phyloP scores from a whole-genome alignment of 2,113 vertebrate genomes.

The Phaetusa simplex region DNA sequence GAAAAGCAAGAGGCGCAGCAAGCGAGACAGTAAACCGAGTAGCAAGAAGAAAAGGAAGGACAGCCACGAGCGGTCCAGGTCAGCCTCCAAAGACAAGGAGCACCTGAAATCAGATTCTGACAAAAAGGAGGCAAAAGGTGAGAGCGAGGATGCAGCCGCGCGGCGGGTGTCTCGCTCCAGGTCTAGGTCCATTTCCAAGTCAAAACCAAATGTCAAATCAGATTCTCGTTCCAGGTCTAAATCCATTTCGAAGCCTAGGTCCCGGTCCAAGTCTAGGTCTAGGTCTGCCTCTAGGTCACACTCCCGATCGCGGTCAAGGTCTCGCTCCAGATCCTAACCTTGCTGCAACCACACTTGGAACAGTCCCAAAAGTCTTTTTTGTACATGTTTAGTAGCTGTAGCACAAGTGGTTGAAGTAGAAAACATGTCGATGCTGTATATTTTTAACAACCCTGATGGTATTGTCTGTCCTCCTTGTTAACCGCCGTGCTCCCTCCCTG shows the following conservation, averaged over 20 bases:
- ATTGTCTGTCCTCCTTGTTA: slow-evolving; percentile 59
- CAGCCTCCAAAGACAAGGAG: slow-evolving; percentile 70
- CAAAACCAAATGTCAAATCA: slow-evolving; percentile 74
- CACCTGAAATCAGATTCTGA: slow-evolving; percentile 51
- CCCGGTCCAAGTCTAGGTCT: slow-evolving; percentile 79
- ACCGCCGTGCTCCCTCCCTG: slow-evolving; percentile 64
- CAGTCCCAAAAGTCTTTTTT: slow-evolving; percentile 66
- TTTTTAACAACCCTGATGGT: slow-evolving; percentile 72
- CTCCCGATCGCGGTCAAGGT: slow-evolving; percentile 75
- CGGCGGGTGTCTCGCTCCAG: slow-evolving; percentile 63
- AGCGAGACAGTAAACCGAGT: slow-evolving; percentile 80
- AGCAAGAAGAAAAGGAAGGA: slow-evolving; percentile 85
- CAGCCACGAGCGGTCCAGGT: slow-evolving; percentile 76
- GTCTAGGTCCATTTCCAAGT: slow-evolving; percentile 78
- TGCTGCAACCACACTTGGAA: slow-evolving; percentile 46
- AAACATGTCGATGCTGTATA: slow-evolving; percentile 73
- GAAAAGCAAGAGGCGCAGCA: slow-evolving; percentile 82
- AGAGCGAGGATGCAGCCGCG: slow-evolving; percentile 40
- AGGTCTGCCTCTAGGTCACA: slow-evolving; percentile 76
- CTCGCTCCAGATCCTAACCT: slow-evolving; percentile 83
- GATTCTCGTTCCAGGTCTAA: slow-evolving; percentile 80
- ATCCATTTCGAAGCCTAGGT: slow-evolving; percentile 76
- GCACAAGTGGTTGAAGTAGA: slow-evolving; percentile 79
- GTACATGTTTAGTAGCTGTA: slow-evolving; percentile 81
- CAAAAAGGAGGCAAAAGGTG: slow-evolving; percentile 58